Evolutionary conservation across 2,113 vertebrate species (phyloP).

Genomic region (Butorides virescens): DNA sequence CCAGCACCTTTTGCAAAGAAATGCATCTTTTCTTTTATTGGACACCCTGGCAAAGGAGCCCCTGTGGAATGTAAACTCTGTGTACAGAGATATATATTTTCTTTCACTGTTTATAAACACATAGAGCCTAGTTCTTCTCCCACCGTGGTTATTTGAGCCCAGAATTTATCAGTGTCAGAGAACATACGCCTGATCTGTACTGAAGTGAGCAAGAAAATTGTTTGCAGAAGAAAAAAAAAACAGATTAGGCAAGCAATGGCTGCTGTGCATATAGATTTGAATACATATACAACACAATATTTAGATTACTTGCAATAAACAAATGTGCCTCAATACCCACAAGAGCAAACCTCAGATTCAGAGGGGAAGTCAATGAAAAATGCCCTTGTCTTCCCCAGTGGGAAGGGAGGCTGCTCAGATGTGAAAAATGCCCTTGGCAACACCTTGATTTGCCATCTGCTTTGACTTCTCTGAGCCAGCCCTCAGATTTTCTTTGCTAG

Average conservation of each 20-base stretch:
- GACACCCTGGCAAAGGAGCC: background rate
- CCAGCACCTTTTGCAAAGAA: background rate
- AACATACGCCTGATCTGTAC: background rate
- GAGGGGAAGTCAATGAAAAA: background rate
- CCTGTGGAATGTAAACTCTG: conserved; percentile 14
- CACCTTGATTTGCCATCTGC: background rate
- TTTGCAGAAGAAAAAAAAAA: background rate
- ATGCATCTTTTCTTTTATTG: conserved; percentile 3
- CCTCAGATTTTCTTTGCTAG: background rate
- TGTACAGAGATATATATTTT: background rate
- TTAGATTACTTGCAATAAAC: background rate
- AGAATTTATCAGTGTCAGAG: background rate
- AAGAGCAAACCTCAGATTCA: background rate
- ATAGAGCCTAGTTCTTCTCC: background rate
- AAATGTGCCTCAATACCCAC: background rate
- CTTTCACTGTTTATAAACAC: conserved; percentile 44
- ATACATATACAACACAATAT: background rate
- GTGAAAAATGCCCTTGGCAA: background rate
- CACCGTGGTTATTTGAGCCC: background rate
- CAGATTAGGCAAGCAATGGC: background rate
- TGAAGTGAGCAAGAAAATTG: background rate
- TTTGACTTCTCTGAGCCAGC: background rate
- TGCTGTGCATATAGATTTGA: background rate
- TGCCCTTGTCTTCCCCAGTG: accelerated
- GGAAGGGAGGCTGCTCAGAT: background rate